phyloP scores from a whole-genome alignment of 2,797 vertebrate genomes.

The Chloroceryle amazona region DNA sequence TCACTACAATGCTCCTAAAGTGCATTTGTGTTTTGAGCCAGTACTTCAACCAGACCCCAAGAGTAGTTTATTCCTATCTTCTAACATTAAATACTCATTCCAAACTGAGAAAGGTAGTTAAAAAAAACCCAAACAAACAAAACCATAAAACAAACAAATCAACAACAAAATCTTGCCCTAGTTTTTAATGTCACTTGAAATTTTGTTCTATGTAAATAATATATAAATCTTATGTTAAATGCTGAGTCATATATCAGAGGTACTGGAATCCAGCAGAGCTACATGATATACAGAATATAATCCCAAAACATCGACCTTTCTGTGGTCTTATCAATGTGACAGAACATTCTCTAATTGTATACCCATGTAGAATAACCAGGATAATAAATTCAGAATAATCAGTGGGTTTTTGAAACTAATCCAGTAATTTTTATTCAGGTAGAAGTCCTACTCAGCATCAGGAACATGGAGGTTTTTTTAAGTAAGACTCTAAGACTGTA shows the following conservation, averaged over 20 bases:
- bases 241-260: not conserved
- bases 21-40: slow-evolving; percentile 31
- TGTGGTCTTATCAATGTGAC: not conserved
- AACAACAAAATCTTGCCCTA: not conserved
- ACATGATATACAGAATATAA: not conserved
- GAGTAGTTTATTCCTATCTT: slow-evolving; percentile 27
- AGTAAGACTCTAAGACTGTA: not conserved
- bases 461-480: not conserved
- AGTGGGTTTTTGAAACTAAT: not conserved
- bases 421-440: not conserved
- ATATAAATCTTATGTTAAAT: not conserved
- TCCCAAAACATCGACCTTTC: not conserved
- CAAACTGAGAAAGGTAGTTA: not conserved
- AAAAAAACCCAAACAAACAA: not conserved
- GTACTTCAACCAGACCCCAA: slow-evolving; percentile 29
- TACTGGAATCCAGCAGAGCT: not conserved
- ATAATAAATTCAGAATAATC: not conserved
- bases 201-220: not conserved
- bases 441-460: not conserved
- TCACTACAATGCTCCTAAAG: slow-evolving; percentile 30
- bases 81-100: slow-evolving; percentile 32
- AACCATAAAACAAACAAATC: not conserved
- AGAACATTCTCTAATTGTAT: not conserved
- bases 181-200: not conserved
- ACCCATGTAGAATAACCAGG: not conserved